Base-by-base conservation (phyloP, 2,113 vertebrate species). In the Benitochromis conjunctus region DNA sequence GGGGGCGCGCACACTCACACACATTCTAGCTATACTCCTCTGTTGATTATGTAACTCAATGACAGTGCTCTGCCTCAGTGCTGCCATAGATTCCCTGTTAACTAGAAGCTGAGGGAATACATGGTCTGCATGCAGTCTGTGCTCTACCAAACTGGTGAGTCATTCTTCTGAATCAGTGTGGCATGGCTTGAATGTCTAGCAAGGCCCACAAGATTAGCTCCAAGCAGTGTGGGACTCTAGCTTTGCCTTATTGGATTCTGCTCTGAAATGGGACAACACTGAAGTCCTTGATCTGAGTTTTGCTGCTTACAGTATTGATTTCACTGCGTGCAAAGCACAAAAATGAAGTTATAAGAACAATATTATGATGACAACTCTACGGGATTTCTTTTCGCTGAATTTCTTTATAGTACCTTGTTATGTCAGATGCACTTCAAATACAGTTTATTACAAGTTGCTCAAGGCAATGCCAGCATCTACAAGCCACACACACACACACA, bases 41-140 rank as follows among this genome's bases (percentile, higher is more conserved):
- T 88, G 90, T 93, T 94, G 94, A 94, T 95, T 94, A 95, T 93
- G 92, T 94, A 95, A 95, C 90, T 93, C 92, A 91, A 94, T 92
- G 94, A 93, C 93, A 92, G 93, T 29, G 82, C 94, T 94, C 91
- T 94, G 94, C 93, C 90, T 95, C 91, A 92, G 83, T 83, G 90
- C 92, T 91, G 92, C 92, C 92, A 94, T 92, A 93, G 93, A 95
- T 93, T 94, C 94, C 88, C 86, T 86, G 92, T 92, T 94, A 94
- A 94, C 92, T 92, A 93, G 94, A 94, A 88, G 89, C 90, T 86
- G 80, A 93, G 93, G 92, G 93, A 94, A 90, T 92, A 91, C 92
- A 93, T 85, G 88, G 93, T 82, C 85, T 91, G 90, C 89, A 89
- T 93, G 89, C 87, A 93, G 93, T 57, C 89, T 85, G 85, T 83